Evolutionary conservation across 2,113 vertebrate genomes (phyloP).

Genomic region (Microtus oregoni): DNA sequence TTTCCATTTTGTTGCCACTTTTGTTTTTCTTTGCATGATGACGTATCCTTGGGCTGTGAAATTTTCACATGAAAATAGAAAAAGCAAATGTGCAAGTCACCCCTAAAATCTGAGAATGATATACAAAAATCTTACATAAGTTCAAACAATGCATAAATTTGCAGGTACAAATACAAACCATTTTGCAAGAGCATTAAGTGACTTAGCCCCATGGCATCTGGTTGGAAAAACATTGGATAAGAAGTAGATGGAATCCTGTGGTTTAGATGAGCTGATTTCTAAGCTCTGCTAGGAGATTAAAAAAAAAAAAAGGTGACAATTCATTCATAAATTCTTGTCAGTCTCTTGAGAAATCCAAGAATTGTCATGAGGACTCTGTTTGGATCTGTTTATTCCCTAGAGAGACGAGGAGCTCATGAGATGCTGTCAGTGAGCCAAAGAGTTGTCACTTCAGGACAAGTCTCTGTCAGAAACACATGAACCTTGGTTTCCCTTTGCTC

Average conservation of each 20-base stretch:
- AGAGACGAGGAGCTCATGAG: not conserved
- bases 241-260: constrained; percentile 39
- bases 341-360: constrained; percentile 49
- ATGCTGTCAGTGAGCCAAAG: constrained; percentile 30
- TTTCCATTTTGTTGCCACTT: constrained; percentile 81
- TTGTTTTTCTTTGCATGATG: constrained; percentile 86
- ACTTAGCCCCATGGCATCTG: not conserved
- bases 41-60: constrained; percentile 83
- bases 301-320: constrained; percentile 13
- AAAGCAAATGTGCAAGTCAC: constrained; percentile 86
- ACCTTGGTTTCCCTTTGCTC: not conserved
- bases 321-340: constrained; percentile 68
- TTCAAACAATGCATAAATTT: constrained; percentile 81
- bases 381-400: not conserved
- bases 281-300: not conserved
- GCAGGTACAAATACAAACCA: constrained; percentile 59
- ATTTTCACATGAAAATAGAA: constrained; percentile 85
- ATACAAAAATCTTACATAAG: constrained; percentile 88
- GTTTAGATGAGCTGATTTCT: not conserved
- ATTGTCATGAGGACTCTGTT: not conserved
- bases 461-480: not conserved
- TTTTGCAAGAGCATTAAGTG: constrained; percentile 7
- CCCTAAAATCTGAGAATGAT: constrained; percentile 88
- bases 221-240: constrained; percentile 16
- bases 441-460: not conserved